A percentile compares a stretch with the other conserved stretches of the same genome.
Evolutionary conservation across 2,797 vertebrate genomes (phyloP).

Genomic region (Coilia nasus): DNA sequence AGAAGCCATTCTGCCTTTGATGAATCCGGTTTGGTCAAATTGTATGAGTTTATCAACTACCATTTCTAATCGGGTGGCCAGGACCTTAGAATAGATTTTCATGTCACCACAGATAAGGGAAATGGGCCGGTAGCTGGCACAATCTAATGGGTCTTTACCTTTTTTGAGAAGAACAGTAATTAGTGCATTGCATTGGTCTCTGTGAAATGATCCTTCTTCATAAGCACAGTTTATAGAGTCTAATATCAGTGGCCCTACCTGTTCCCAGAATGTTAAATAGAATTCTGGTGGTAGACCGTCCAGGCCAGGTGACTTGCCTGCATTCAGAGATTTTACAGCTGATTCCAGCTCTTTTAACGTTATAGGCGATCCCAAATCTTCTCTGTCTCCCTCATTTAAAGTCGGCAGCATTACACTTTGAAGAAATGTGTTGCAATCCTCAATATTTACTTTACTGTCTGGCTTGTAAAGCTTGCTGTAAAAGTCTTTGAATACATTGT

Average conservation of each 20-base stretch:
- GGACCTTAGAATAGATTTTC: conserved; percentile 14
- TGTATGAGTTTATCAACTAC: conserved; percentile 19
- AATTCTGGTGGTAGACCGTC: conserved; percentile 23
- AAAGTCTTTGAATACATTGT: conserved; percentile 2
- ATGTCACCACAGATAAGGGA: not conserved
- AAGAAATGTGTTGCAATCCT: not conserved
- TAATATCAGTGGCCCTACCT: not conserved
- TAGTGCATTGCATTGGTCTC: conserved; percentile 25
- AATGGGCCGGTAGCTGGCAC: not conserved
- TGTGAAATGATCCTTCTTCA: not conserved
- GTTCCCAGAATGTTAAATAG: conserved; percentile 17
- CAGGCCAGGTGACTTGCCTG: not conserved
- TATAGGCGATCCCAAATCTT: not conserved
- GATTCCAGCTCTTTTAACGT: not conserved
- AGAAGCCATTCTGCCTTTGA: not conserved
- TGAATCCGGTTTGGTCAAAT: conserved; percentile 27
- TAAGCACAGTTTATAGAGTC: conserved; percentile 16
- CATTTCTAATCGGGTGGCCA: not conserved
- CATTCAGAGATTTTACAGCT: conserved; percentile 8
- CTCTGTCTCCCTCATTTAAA: not conserved
- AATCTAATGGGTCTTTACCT: conserved; percentile 25
- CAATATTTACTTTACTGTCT: not conserved
- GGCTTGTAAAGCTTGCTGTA: not conserved
- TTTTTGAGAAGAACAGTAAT: conserved; percentile 17
- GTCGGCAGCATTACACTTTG: not conserved